phyloP scores from a whole-genome alignment of 2,113 vertebrate genomes.

The Gracilinanus agilis region DNA sequence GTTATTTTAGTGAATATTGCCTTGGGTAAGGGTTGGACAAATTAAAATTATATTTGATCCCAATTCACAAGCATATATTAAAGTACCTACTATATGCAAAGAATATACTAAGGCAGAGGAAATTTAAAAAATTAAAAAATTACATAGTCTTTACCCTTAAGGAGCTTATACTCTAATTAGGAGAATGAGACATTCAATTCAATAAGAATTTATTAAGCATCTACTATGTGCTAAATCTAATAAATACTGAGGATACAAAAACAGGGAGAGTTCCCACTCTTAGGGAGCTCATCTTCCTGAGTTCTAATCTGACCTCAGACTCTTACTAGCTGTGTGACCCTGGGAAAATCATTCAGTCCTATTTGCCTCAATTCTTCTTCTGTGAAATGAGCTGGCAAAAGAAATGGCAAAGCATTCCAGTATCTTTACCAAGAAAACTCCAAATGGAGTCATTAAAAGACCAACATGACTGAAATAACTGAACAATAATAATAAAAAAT shows the following conservation, averaged over 20 bases:
- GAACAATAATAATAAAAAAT: not conserved
- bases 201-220: not conserved
- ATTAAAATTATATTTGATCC: not conserved
- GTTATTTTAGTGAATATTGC: not conserved
- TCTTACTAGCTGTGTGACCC: no score
- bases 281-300: not conserved
- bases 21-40: not conserved
- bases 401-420: no score
- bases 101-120: not conserved
- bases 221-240: not conserved
- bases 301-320: not conserved
- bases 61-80: not conserved
- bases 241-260: not conserved
- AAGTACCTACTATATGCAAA: not conserved
- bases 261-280: not conserved
- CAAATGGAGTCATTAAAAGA: no score
- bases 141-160: not conserved
- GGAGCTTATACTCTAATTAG: not conserved
- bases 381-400: no score
- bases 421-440: no score
- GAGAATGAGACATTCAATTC: not conserved
- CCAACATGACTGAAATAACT: no score
- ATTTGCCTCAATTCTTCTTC: no score
- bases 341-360: no score
- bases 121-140: not conserved